Conservation (phyloP, 37 sponge, comb jelly and placozoan genomes). For the Chondrosia reniformis region DNA sequence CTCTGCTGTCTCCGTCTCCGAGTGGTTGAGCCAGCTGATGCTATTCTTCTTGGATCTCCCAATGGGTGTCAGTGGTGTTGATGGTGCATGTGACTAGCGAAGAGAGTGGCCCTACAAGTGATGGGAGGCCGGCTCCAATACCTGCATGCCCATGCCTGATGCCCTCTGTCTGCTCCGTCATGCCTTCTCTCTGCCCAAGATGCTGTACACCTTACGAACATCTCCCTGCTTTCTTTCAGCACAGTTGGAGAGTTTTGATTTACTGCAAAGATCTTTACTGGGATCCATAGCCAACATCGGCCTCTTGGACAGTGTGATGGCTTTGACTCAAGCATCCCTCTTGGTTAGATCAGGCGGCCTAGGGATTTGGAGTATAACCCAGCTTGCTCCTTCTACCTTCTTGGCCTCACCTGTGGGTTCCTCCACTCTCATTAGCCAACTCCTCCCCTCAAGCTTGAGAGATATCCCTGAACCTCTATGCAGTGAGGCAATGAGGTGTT, state of each 20-base stretch:
- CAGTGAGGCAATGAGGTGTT: too few species aligned
- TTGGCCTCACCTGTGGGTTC: constrained; percentile 36
- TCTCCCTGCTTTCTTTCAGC: constrained; percentile 30
- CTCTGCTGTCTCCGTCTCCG: neutral
- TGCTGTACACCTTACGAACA: constrained; percentile 37
- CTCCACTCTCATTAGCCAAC: too few species aligned
- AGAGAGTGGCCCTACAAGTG: neutral
- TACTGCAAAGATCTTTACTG: constrained; percentile 1
- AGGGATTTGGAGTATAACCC: constrained; percentile 32
- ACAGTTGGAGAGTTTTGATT: constrained; percentile 6
- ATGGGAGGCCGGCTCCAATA: constrained; percentile 20
- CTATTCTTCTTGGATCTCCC: neutral
- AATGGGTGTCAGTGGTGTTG: neutral
- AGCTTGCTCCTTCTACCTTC: constrained; percentile 47
- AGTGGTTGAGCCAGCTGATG: neutral
- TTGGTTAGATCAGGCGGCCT: constrained; percentile 34
- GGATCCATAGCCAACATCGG: constrained; percentile 14
- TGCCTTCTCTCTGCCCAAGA: constrained; percentile 36
- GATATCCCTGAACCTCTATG: too few species aligned
- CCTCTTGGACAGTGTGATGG: constrained; percentile 4
- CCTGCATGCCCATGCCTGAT: constrained; percentile 33
- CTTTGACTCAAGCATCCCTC: constrained; percentile 39
- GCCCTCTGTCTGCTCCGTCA: constrained; percentile 26
- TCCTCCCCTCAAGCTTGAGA: too few species aligned
- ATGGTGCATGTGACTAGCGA: neutral